Percentiles rank a stretch among this genome's conserved stretches.
phyloP scores from a whole-genome alignment of 1,140 invertebrate genomes.

The Drosophila tsacasi region DNA sequence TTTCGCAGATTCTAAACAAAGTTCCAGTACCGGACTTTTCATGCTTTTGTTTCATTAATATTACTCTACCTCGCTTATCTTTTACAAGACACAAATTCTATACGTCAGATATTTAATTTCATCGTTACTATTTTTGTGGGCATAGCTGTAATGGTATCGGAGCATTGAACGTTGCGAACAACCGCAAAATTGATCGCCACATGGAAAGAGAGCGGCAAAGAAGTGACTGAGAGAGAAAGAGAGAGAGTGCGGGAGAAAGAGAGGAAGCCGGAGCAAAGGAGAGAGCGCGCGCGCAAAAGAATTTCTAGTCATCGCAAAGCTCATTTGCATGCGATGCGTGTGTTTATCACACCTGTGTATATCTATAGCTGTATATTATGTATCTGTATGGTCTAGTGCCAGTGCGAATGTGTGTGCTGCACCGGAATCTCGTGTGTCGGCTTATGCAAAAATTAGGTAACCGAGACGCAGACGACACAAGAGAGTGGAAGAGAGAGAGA shows the following conservation, averaged over 20 bases:
- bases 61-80: not conserved
- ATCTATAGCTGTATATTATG: not conserved
- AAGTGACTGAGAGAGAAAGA: not conserved
- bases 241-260: slow-evolving; percentile 12
- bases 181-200: slow-evolving; percentile 65
- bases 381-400: not conserved
- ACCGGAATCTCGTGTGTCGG: slow-evolving; percentile 35
- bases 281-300: slow-evolving; percentile 38
- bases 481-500: slow-evolving; percentile 9
- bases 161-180: slow-evolving; percentile 75
- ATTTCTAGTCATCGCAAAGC: slow-evolving; percentile 54
- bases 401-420: slow-evolving; percentile 17
- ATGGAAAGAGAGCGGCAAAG: slow-evolving; percentile 18
- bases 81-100: not conserved
- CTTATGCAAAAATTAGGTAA: slow-evolving; percentile 61
- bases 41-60: too few species aligned
- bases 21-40: too few species aligned
- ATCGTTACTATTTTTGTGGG: not conserved
- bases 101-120: not conserved
- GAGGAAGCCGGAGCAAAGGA: slow-evolving; percentile 15
- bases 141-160: slow-evolving; percentile 28
- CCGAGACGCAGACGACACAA: slow-evolving; percentile 18
- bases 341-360: slow-evolving; percentile 3
- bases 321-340: slow-evolving; percentile 31
- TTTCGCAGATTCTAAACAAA: too few species aligned